phyloP scores from a whole-genome alignment of 2,888 invertebrate genomes.

The Iphiclides podalirius region DNA sequence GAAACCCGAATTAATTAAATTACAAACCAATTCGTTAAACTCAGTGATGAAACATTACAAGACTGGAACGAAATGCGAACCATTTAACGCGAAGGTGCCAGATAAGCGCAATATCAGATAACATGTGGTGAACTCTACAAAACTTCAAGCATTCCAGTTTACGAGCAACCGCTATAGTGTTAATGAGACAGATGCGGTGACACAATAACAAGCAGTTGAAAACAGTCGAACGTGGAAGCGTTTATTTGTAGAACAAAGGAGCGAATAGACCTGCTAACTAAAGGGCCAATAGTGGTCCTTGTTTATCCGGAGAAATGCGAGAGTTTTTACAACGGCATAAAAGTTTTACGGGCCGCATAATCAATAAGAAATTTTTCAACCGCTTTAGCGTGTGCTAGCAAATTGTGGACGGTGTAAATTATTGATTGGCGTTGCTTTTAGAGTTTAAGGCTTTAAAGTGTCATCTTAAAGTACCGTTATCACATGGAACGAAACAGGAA shows the following conservation, averaged over 20 bases:
- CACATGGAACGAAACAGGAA: no score
- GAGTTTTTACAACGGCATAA: slow-evolving; percentile 8
- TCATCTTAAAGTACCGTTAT: slow-evolving; percentile 5
- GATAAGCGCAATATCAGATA: slow-evolving; percentile 19
- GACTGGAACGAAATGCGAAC: not conserved
- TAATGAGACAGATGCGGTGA: slow-evolving; percentile 36
- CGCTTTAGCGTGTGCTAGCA: slow-evolving; percentile 17
- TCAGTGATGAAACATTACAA: no score
- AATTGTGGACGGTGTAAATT: slow-evolving; percentile 11
- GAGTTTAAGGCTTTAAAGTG: slow-evolving; percentile 6
- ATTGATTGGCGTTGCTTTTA: slow-evolving; percentile 19
- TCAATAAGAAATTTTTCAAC: slow-evolving; percentile 15
- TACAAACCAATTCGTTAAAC: no score
- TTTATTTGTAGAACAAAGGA: slow-evolving; percentile 28
- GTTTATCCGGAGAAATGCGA: slow-evolving; percentile 17
- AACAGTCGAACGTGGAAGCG: slow-evolving; percentile 12
- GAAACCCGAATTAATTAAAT: no score
- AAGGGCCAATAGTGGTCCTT: slow-evolving; percentile 14
- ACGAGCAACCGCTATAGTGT: slow-evolving; percentile 27
- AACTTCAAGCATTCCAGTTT: slow-evolving; percentile 23
- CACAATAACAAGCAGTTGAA: slow-evolving; percentile 25
- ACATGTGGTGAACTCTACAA: slow-evolving; percentile 11
- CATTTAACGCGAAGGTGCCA: not conserved
- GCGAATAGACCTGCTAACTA: slow-evolving; percentile 23
- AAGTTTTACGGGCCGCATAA: slow-evolving; percentile 6